Percentiles rank a stretch among this genome's conserved stretches.
These are phyloP conservation scores for Dynastes hyllus DNA, from an alignment of 2,888 invertebrate genomes.

Conservation along the genomic window DNA sequence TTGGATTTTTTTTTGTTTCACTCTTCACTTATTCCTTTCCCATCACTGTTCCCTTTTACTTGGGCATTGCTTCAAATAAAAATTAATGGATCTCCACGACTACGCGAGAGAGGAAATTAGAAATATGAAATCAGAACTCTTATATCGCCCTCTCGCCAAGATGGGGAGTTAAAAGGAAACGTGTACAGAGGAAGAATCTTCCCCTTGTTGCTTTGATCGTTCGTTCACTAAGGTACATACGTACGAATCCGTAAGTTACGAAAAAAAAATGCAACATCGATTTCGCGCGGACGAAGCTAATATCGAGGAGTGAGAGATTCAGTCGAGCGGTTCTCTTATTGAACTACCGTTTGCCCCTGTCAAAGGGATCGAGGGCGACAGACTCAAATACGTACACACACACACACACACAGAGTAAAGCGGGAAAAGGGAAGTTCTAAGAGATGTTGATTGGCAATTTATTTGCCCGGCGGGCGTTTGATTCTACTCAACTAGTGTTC, in stretches of 20 bases:
- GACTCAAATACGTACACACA: background rate
- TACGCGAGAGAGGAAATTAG: too few relatives aligned
- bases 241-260: background rate
- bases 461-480: slow-evolving; percentile 69
- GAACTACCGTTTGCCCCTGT: slow-evolving; percentile 56
- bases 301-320: slow-evolving; percentile 52
- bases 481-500: slow-evolving; percentile 61
- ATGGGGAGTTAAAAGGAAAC: too few relatives aligned
- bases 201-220: background rate
- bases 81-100: too few relatives aligned
- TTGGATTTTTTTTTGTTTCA: too few relatives aligned
- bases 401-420: slow-evolving; percentile 16
- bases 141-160: background rate
- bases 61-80: background rate
- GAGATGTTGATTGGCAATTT: slow-evolving; percentile 71
- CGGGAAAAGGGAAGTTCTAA: slow-evolving; percentile 63
- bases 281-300: slow-evolving; percentile 58
- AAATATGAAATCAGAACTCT: background rate
- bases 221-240: background rate
- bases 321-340: slow-evolving; percentile 57
- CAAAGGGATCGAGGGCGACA: slow-evolving; percentile 52
- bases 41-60: too few relatives aligned
- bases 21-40: too few relatives aligned
- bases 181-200: background rate
- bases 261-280: slow-evolving; percentile 54